These are phyloP conservation scores for Andrena dorsata DNA, from an alignment of 2,888 invertebrate species.

Conservation along the genomic window DNA sequence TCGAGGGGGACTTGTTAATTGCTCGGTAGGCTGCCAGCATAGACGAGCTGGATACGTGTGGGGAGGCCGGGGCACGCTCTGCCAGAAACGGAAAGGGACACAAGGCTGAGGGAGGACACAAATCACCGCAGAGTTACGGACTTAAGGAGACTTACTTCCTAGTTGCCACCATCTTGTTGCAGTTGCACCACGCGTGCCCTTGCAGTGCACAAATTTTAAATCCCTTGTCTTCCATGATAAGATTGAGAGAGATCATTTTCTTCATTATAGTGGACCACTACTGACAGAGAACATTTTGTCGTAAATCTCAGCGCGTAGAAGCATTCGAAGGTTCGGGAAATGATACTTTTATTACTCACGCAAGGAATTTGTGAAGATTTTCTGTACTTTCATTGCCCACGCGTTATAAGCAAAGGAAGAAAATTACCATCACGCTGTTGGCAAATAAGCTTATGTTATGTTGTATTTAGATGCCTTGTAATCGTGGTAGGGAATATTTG, in stretches of 20 bases:
- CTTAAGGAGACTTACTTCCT: conserved; percentile 83
- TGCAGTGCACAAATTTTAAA: background rate
- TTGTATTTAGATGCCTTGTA: conserved; percentile 1
- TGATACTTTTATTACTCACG: too few species aligned
- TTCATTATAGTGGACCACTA: too few species aligned
- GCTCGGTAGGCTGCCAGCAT: conserved; percentile 79
- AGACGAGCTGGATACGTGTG: conserved; percentile 57
- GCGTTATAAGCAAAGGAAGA: too few species aligned
- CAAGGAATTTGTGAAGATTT: too few species aligned
- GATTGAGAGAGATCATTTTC: too few species aligned
- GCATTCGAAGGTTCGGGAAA: too few species aligned
- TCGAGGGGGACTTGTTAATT: conserved; percentile 85
- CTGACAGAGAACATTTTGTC: too few species aligned
- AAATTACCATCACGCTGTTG: too few species aligned
- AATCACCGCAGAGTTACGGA: conserved; percentile 84
- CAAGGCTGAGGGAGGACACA: conserved; percentile 74
- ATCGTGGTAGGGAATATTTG: background rate
- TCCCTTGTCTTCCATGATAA: background rate
- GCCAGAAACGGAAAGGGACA: conserved; percentile 47
- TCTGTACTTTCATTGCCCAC: too few species aligned
- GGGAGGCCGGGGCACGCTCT: conserved; percentile 49
- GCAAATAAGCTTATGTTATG: too few species aligned
- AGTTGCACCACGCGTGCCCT: conserved; percentile 47
- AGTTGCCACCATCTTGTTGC: conserved; percentile 58
- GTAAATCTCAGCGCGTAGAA: too few species aligned